A percentile compares a stretch with the other conserved stretches of the same genome.
These are phyloP conservation scores for Neoaliturus tenellus DNA, from an alignment of 2,888 invertebrate species.

Conservation along the genomic window DNA sequence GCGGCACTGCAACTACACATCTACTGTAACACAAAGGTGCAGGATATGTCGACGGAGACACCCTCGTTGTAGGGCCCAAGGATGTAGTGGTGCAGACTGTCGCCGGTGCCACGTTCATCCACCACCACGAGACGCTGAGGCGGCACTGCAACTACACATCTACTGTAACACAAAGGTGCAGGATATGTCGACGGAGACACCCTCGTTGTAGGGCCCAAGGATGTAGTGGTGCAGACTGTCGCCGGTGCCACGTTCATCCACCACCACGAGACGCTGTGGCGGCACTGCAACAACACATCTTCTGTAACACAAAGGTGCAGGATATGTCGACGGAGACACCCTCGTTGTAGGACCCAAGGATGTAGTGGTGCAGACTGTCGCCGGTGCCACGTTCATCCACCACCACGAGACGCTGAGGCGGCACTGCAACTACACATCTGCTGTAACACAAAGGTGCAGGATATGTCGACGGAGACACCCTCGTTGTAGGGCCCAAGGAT, in stretches of 20 bases:
- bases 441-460: conserved; percentile 70
- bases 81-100: conserved; percentile 63
- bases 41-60: conserved; percentile 69
- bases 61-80: conserved; percentile 71
- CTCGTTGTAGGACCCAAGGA: conserved; percentile 70
- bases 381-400: conserved; percentile 68
- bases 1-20: conserved; percentile 68
- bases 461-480: conserved; percentile 70
- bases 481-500: conserved; percentile 70
- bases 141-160: conserved; percentile 67
- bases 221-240: conserved; percentile 63
- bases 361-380: conserved; percentile 63
- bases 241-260: conserved; percentile 68
- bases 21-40: conserved; percentile 70
- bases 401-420: conserved; percentile 70
- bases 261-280: conserved; percentile 69
- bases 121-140: conserved; percentile 69
- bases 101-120: conserved; percentile 68
- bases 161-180: conserved; percentile 67
- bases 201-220: conserved; percentile 70
- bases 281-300: conserved; percentile 68
- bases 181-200: conserved; percentile 69
- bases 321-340: conserved; percentile 70
- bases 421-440: conserved; percentile 66
- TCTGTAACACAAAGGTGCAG: conserved; percentile 71